Percentiles rank a stretch among this genome's conserved stretches.
phyloP scores from a whole-genome alignment of 2,113 vertebrate genomes.

The Shinisaurus crocodilurus region DNA sequence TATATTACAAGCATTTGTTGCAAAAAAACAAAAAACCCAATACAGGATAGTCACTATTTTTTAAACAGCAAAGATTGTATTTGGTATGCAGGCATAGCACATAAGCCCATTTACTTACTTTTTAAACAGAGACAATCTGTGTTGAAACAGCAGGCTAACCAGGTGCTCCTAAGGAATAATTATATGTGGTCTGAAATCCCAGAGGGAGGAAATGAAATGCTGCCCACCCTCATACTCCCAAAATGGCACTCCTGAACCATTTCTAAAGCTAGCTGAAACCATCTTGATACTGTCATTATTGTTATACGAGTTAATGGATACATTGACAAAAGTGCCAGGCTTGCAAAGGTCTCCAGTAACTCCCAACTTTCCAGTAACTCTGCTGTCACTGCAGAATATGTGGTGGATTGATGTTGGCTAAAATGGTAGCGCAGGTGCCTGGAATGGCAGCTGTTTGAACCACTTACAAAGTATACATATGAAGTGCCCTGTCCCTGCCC shows the following conservation, averaged over 20 bases:
- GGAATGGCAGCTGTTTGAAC: background rate
- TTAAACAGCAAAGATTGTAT: background rate
- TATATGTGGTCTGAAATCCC: background rate
- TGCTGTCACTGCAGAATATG: background rate
- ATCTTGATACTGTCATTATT: background rate
- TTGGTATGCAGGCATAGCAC: background rate
- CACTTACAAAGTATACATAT: background rate
- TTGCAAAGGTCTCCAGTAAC: background rate
- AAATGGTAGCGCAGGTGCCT: background rate
- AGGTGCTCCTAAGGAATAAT: background rate
- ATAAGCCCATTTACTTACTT: background rate
- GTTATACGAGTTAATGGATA: background rate
- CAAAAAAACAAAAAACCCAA: background rate
- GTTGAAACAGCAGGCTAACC: too few species aligned
- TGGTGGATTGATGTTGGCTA: background rate
- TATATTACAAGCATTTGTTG: background rate
- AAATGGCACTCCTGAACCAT: background rate
- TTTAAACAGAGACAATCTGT: background rate
- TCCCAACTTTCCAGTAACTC: background rate
- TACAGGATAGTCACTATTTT: background rate
- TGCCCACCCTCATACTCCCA: too few species aligned
- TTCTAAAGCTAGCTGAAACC: background rate
- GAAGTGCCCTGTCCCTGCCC: background rate
- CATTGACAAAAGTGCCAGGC: background rate
- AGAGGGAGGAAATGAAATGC: background rate